phyloP scores from a whole-genome alignment of 2,797 vertebrate genomes.

The Onychomys arenicola region DNA sequence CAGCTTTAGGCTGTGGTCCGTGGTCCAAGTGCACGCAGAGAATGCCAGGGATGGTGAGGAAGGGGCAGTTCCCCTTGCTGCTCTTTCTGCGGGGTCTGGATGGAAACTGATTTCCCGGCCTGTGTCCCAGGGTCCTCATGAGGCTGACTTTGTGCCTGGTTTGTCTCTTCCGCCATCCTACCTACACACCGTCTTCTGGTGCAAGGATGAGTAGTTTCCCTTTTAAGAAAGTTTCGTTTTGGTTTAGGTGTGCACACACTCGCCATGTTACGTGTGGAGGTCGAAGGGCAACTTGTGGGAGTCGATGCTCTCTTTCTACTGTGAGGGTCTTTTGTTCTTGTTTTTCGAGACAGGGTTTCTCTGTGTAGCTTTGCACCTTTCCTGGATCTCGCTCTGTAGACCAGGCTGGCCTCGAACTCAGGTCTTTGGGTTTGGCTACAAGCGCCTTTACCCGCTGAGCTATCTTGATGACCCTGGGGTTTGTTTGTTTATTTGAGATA shows the following conservation, averaged over 20 bases:
- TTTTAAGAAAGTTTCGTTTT: too few species aligned
- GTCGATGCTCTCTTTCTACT: background rate
- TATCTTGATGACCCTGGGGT: too few species aligned
- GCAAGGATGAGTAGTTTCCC: background rate
- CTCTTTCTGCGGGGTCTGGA: background rate
- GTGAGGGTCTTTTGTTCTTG: too few species aligned
- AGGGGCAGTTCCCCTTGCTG: rapidly evolving
- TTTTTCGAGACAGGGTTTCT: too few species aligned
- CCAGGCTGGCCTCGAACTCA: too few species aligned
- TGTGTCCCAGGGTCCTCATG: background rate
- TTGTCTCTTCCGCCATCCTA: background rate
- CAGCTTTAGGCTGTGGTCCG: background rate
- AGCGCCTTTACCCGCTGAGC: background rate
- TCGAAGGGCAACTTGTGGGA: too few species aligned
- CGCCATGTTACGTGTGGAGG: too few species aligned
- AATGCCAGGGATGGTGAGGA: background rate
- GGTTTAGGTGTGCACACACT: background rate
- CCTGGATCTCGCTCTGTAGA: too few species aligned
- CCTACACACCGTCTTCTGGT: background rate
- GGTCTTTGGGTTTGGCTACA: background rate
- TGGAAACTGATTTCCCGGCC: background rate
- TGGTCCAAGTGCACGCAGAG: background rate
- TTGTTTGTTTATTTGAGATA: background rate
- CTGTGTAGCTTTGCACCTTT: too few species aligned
- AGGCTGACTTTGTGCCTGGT: background rate